Base-by-base conservation (phyloP, 2,113 vertebrate species). In the Erinaceus europaeus region DNA sequence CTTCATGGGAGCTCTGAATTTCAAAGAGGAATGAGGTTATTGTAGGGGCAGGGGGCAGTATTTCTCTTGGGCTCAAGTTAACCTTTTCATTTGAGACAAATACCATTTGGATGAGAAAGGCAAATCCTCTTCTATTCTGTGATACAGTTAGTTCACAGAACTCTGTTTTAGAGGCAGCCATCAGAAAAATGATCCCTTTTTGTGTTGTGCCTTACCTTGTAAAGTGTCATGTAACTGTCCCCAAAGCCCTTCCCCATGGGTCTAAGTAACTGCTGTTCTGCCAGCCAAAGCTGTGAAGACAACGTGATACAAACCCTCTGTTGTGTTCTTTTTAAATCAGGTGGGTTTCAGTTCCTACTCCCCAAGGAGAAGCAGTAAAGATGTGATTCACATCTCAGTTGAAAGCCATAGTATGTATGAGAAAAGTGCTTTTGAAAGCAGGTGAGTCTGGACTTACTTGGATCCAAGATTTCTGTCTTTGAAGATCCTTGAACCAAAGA, bases 361-460 rank as follows among this genome's bases (percentile, higher is more conserved):
- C 44, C 68, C 9, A 29, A 12, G 38, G 36, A 89, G 86, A 92
- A 77, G 77, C 12, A 88, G 25, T 18, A 27, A 69, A 83, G 86
- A 90, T 78, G 2, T 89, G 89, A 94, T 93, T 96, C 93, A 42
- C 76, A 91, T 85, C 89, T 95, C 93, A 91, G 71, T 69, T 84
- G 69, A 87, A 90, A 32, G 52, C 36, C 77, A 61, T 76, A 6
- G 27, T 89, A 46, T 34, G 18, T 87, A 9, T 69, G 29, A 74
- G 68, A 90, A 92, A 84, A 46, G 68, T 57, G 7, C 53, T 21
- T 86, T 29, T 84, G 84, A 92, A 85, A 72, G 10, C 0, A 1
- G 25, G n/a, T 27, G 21, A 87, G 27, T 80, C 32, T 38, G 5
- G 2, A 29, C 18, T 44, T 2, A 50, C 10, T 34, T 40, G 27